These are phyloP conservation scores for Leptobrachium leishanense DNA, from an alignment of 2,113 vertebrate species.

Conservation along the genomic window DNA sequence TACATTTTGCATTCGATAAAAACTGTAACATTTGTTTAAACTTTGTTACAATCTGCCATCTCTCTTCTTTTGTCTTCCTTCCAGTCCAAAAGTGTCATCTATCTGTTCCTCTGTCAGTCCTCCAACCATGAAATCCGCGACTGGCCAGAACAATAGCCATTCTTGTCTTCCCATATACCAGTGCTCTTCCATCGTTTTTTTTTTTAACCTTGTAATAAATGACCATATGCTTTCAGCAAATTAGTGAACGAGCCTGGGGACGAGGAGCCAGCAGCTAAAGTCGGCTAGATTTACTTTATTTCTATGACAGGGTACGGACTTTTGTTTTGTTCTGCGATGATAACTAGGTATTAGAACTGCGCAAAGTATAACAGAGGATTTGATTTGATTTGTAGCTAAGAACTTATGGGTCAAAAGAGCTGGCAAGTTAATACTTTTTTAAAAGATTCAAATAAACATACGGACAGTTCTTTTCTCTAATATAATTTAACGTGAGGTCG, in stretches of 20 bases:
- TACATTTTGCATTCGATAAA: not conserved
- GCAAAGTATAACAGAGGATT: slow-evolving; percentile 42
- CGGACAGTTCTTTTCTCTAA: not conserved
- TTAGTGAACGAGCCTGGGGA: slow-evolving; percentile 20
- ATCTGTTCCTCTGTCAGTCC: slow-evolving; percentile 5
- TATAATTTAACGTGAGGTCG: not conserved
- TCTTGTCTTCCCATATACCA: slow-evolving; percentile 3
- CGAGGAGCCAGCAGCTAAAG: slow-evolving; percentile 38
- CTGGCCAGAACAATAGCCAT: slow-evolving; percentile 34
- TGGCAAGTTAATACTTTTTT: slow-evolving; percentile 17
- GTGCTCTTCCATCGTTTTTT: not conserved
- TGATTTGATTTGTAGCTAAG: slow-evolving; percentile 54
- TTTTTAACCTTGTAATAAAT: slow-evolving; percentile 26
- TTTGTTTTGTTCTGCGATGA: slow-evolving; percentile 40
- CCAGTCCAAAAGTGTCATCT: slow-evolving; percentile 12
- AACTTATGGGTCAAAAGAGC: slow-evolving; percentile 47
- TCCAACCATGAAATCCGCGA: slow-evolving; percentile 11
- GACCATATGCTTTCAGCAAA: slow-evolving; percentile 29
- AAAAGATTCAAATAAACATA: slow-evolving; percentile 36
- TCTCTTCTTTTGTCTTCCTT: not conserved
- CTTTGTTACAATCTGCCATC: not conserved
- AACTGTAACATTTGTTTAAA: not conserved
- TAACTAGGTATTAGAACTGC: slow-evolving; percentile 50
- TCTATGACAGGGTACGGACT: slow-evolving; percentile 13
- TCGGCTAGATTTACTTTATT: slow-evolving; percentile 33